Base-by-base conservation (phyloP, 2,113 vertebrate genomes). In the Blennius ocellaris region DNA sequence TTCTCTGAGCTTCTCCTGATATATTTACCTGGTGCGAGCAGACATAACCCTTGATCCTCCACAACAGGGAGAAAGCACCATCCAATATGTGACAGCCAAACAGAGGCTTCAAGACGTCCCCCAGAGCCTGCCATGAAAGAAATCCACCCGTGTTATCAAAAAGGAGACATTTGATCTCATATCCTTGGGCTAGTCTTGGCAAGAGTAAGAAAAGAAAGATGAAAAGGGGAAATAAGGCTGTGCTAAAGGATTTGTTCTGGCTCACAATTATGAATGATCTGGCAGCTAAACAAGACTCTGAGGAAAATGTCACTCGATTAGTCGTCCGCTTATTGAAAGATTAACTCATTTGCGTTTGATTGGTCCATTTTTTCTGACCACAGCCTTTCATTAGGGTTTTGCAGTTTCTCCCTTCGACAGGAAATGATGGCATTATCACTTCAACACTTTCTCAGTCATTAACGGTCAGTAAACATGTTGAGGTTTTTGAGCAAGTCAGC, bases 401-500 rank as follows among this genome's bases (percentile, higher is more conserved):
- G 61, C 51, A 73, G 49, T 69, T 40, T 3, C 5, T 57, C 17
- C 45, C 3, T 59, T 62, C 21, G 81, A 60, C 44, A 70, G 14
- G 54, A 58, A 43, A 48, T 70, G 55, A 57, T 60, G 62, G 45
- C 39, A 21, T 77, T 82, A 85, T 67, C 38, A 51, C 40, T 68
- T 41, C n/a, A 73, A 66, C 55, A 38, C 62, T 59, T 79, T 72
- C 16, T 0, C 36, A 3, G 56, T 72, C 69, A 69, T 76, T 83
- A 65, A 51, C 16, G 51, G 43, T 66, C 30, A 72, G 74, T 79
- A 69, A 75, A 78, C 63, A 71, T 61, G 45, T 78, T 76, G 64
- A 53, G 17, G 37, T 65, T 81, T 67, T 69, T 49, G 36, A 76
- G 49, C 21, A 41, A 17, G 44, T 73, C 56, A 78, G 54, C 5